Evolutionary conservation across 2,888 invertebrate species (phyloP), one percentile per base, ranked within the genome.

Genomic region (Sussaba pulchella): DNA sequence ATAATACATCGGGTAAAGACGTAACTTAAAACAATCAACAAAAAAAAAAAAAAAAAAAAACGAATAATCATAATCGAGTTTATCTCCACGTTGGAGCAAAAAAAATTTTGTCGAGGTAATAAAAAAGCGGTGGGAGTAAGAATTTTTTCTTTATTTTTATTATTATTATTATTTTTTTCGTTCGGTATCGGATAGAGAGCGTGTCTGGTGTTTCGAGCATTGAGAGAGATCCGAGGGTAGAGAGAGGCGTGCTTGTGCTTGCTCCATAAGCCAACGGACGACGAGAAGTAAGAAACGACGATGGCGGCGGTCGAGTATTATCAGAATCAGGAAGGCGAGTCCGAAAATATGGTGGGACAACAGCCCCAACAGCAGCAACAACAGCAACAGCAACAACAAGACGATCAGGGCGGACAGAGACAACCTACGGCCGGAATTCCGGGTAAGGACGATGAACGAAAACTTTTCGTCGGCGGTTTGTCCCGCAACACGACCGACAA

Each of bases 391-490:
- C 61, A 86, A 66, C 86, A 87, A 47, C 83, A 85, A 52, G 80
- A 84, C 63, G 86, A 85, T 52, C 84, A 84, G 63, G 84, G 82
- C 4, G 85, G 85, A 76, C 89, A 86, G 76, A 88, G 86, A 81
- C 91, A 90, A 83, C 90, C 92, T 1, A 92, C 92, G 50, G 92
- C 92, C 69, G 91, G 91, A 41, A 92, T 92, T 52, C 93, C 93
- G 31, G 93, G 93, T 54, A 92, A 91, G 81, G 93, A 93, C 76
- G 93, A 93, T 84, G 93, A 93, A 91, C 94, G 95, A 84, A 95
- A 95, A 92, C 92, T 95, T 64, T 95, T 95, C 92, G 94, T 95
- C 88, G 95, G 95, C 83, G 95, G 95, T 52, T 90, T 95, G 59
- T 94, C 94, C 87, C 94, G 94, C 92, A 94, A 94, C 88, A 95